A percentile compares a stretch with the other conserved stretches of the same genome.
Evolutionary conservation across 2,888 invertebrate genomes (phyloP).

Genomic region (Nemapogon koenigi): DNA sequence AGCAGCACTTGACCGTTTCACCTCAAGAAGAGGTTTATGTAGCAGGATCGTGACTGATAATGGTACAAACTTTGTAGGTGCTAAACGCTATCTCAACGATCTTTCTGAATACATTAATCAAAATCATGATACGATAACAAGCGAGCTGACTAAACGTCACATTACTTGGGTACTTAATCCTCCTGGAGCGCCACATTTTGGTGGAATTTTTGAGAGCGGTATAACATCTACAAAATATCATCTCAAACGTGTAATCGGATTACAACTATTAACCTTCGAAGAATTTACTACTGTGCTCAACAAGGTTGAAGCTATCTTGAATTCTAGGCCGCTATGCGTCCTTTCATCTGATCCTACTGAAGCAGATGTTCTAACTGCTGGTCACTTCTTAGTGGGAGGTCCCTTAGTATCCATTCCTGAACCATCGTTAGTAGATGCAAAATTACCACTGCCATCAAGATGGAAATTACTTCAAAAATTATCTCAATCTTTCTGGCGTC

Average conservation of each 20-base stretch:
- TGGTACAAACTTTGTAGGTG: constrained; percentile 24
- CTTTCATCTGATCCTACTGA: constrained; percentile 12
- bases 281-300: constrained; percentile 18
- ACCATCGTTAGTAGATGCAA: not conserved
- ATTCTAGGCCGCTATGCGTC: constrained; percentile 18
- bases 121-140: constrained; percentile 2
- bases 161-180: constrained; percentile 23
- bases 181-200: constrained; percentile 20
- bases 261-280: constrained; percentile 16
- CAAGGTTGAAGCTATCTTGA: constrained; percentile 19
- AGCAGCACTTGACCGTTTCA: constrained; percentile 11
- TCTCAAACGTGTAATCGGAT: constrained; percentile 18
- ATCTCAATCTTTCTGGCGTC: constrained; percentile 16
- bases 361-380: constrained; percentile 13
- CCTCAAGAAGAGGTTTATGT: constrained; percentile 14
- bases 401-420: constrained; percentile 12
- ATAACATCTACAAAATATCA: constrained; percentile 22
- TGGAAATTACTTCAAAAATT: constrained; percentile 11
- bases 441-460: not conserved
- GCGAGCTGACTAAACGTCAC: constrained; percentile 12
- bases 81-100: constrained; percentile 15
- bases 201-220: constrained; percentile 23
- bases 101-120: constrained; percentile 6
- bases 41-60: constrained; percentile 20
- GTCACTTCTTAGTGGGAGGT: constrained; percentile 17